phyloP scores from a whole-genome alignment of 2,113 vertebrate genomes.

The Lates calcarifer region DNA sequence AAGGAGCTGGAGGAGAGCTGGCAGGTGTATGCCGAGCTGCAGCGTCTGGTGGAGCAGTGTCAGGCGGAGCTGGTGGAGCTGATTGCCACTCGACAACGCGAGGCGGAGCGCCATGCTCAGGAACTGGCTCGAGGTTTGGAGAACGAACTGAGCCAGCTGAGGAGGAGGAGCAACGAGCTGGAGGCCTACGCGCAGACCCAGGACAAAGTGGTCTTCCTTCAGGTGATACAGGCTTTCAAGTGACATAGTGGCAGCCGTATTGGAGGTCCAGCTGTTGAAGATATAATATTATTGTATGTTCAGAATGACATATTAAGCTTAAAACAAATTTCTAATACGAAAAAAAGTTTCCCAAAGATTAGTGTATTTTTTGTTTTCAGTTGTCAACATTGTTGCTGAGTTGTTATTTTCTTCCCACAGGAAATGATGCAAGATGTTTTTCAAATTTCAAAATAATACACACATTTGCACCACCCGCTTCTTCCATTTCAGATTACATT shows the following conservation, averaged over 20 bases:
- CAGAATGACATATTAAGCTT: too few relatives aligned
- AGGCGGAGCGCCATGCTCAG: constrained; percentile 79
- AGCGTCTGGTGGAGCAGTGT: constrained; percentile 83
- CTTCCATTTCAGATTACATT: too few relatives aligned
- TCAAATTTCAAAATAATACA: too few relatives aligned
- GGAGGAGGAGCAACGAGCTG: constrained; percentile 81
- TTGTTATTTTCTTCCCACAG: too few relatives aligned
- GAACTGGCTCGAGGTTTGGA: constrained; percentile 80
- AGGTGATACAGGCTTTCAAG: constrained; percentile 65
- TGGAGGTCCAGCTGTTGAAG: too few relatives aligned
- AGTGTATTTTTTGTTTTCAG: too few relatives aligned
- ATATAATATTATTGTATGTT: too few relatives aligned
- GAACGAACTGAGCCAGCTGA: constrained; percentile 82
- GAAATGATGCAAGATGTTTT: too few relatives aligned
- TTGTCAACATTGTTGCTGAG: too few relatives aligned
- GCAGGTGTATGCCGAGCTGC: constrained; percentile 84
- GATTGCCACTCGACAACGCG: constrained; percentile 76
- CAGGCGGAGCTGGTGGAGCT: constrained; percentile 85
- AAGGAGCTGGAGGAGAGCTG: constrained; percentile 87
- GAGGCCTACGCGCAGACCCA: constrained; percentile 72
- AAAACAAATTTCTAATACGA: too few relatives aligned
- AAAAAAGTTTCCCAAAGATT: too few relatives aligned
- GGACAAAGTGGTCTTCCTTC: constrained; percentile 83
- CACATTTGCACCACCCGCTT: neutral
- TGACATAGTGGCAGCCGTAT: too few relatives aligned